A percentile compares a stretch with the other conserved stretches of the same genome.
phyloP scores from a whole-genome alignment of 2,113 vertebrate genomes.

The Antennarius striatus region DNA sequence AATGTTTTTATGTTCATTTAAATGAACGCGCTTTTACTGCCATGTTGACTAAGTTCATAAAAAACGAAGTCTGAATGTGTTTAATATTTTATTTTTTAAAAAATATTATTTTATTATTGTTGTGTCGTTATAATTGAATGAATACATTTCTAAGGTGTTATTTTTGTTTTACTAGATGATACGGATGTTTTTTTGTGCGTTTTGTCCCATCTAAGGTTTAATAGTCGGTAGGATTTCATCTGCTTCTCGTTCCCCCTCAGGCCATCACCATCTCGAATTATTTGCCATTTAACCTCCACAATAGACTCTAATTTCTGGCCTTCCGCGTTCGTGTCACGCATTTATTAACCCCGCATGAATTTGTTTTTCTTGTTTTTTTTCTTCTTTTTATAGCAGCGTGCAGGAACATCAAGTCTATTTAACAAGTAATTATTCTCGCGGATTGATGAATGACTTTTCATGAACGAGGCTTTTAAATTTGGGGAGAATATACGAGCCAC shows the following conservation, averaged over 20 bases:
- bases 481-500: background rate
- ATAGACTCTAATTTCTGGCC: conserved; percentile 48
- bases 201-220: conserved; percentile 5
- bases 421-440: conserved; percentile 14
- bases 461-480: conserved; percentile 7
- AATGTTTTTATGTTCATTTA: no score
- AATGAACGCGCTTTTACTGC: no score
- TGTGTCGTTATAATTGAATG: no score
- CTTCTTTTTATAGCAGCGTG: background rate
- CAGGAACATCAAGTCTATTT: conserved; percentile 16
- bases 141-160: background rate
- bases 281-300: conserved; percentile 66
- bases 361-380: conserved; percentile 28
- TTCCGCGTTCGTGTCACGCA: conserved; percentile 36
- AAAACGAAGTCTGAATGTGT: background rate
- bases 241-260: conserved; percentile 48
- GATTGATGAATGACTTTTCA: conserved; percentile 36
- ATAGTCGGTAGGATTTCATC: conserved; percentile 55
- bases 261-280: conserved; percentile 50
- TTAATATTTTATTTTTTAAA: background rate
- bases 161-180: background rate
- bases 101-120: background rate
- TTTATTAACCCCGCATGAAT: conserved; percentile 57
- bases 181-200: background rate
- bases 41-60: no score